phyloP scores from a whole-genome alignment of 2,888 invertebrate genomes.

The Hybos culiciformis region DNA sequence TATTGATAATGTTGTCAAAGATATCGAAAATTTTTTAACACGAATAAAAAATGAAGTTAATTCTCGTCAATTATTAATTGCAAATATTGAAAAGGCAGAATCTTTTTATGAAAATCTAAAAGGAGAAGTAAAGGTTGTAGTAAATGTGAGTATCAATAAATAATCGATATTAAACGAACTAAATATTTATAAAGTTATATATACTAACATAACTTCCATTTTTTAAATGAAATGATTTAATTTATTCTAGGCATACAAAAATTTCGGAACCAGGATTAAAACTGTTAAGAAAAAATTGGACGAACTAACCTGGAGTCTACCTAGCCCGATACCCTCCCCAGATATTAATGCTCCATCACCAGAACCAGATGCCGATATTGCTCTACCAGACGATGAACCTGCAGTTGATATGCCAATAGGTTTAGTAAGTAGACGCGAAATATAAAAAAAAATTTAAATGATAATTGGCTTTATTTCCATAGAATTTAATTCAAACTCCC shows the following conservation, averaged over 20 bases:
- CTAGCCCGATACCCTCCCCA: conserved; percentile 46
- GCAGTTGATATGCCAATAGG: background rate
- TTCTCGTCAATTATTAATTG: conserved; percentile 62
- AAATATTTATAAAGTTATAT: too few relatives aligned
- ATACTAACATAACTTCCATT: too few relatives aligned
- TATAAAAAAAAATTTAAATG: background rate
- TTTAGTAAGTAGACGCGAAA: background rate
- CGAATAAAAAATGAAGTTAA: conserved; percentile 71
- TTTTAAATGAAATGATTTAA: background rate
- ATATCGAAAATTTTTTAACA: conserved; percentile 67
- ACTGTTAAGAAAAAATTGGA: conserved; percentile 73
- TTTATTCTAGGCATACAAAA: conserved; percentile 75
- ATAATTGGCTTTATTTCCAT: background rate
- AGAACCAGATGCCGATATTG: conserved; percentile 68
- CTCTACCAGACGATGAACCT: conserved; percentile 50
- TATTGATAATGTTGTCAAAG: conserved; percentile 64
- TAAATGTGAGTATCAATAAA: conserved; percentile 57
- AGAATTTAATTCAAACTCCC: background rate
- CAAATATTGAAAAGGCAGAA: conserved; percentile 65
- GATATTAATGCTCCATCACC: conserved; percentile 60
- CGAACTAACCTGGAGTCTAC: conserved; percentile 59
- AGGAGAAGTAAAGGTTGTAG: conserved; percentile 90
- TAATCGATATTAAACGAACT: too few relatives aligned
- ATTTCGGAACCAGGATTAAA: conserved; percentile 79
- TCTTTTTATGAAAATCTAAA: conserved; percentile 80